Evolutionary conservation across 2,113 vertebrate genomes (phyloP), one percentile per base, ranked within the genome.

Genomic region (Colaptes auratus): DNA sequence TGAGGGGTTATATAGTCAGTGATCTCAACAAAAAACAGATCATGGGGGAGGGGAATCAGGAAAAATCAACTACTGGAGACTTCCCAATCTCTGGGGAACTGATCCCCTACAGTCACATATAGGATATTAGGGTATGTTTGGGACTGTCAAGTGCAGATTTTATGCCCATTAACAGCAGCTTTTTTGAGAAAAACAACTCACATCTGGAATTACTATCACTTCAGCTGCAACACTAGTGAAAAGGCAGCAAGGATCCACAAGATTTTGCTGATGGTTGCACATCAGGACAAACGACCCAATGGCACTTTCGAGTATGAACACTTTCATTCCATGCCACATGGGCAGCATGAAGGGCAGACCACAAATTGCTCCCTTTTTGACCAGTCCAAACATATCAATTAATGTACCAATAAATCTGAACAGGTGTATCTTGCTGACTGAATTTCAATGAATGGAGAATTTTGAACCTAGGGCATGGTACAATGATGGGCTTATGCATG

Each of bases 61-160:
- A 70, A 90, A 78, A 87, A 59, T 5, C 61, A 9, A 20, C 2
- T 4, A 48, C 35, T 17, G 8, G 21, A 89, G 36, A 74, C 16
- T 30, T 44, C 2, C 0, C 0, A 27, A 39, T 36, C 10, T 55
- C 48, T 53, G 24, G 15, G 46, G n/a, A 86, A 71, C 3, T 52
- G 56, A 74, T 59, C 4, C 18, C 55, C 23, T 30, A 25, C 10
- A 21, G 56, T 50, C 56, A 63, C 16, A 56, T 14, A 36, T 1
- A 11, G 11, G 27, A 77, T 35, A 56, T 23, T 15, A 55, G 1
- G 12, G 28, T 66, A 23, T 0, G 0, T 28, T 58, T 3, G 5
- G 30, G 6, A 86, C 20, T 59, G 55, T 13, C 1, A 2, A 28
- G 28, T 6, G 7, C 14, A 79, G 1, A 19, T 25, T 46, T 59